A percentile compares a stretch with the other conserved stretches of the same genome.
Conservation (phyloP, 1,140 invertebrate species). For the Thaumetopoea pityocampa region DNA sequence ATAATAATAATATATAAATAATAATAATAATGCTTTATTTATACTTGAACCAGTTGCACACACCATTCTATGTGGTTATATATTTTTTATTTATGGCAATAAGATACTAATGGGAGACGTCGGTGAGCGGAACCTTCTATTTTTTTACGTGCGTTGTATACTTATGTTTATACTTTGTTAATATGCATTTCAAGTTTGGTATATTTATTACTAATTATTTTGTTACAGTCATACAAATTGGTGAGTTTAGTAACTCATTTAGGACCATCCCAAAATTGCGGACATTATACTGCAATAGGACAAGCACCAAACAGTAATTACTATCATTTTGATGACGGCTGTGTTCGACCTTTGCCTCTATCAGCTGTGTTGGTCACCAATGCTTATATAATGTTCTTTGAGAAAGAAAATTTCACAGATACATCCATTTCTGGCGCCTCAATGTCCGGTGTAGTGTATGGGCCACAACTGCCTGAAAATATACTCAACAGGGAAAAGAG, state of each 20-base stretch:
- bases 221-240: conserved; percentile 86
- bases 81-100: too few relatives aligned
- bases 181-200: not conserved
- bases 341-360: conserved; percentile 84
- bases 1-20: too few relatives aligned
- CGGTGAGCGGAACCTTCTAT: too few relatives aligned
- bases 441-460: conserved; percentile 55
- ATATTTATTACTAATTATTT: conserved; percentile 14
- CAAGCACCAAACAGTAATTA: conserved; percentile 88
- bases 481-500: conserved; percentile 61
- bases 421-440: conserved; percentile 35
- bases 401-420: conserved; percentile 78
- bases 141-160: too few relatives aligned
- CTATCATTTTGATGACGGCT: conserved; percentile 87
- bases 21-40: too few relatives aligned
- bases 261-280: conserved; percentile 95
- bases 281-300: conserved; percentile 97
- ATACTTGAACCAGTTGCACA: too few relatives aligned
- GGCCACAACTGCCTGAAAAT: conserved; percentile 56
- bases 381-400: conserved; percentile 94
- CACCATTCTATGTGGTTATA: too few relatives aligned
- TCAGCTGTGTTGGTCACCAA: conserved; percentile 87
- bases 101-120: too few relatives aligned
- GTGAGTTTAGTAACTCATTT: conserved; percentile 97
- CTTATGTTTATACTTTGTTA: not conserved